phyloP scores from a whole-genome alignment of 2,888 invertebrate species.

The Ecdyonurus torrentis region DNA sequence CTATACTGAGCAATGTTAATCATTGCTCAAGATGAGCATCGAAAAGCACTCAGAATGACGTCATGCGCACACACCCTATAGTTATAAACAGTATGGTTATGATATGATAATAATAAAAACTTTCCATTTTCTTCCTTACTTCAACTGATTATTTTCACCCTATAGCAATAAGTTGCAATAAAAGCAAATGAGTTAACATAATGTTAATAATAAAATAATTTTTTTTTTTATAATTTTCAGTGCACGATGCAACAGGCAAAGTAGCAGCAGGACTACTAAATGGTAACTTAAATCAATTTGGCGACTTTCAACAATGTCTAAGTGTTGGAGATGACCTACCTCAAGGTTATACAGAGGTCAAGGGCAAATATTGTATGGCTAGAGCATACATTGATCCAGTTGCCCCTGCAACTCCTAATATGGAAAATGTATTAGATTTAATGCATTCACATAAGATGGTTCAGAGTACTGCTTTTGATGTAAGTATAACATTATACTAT shows the following conservation, averaged over 20 bases:
- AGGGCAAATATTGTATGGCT: slow-evolving; percentile 4
- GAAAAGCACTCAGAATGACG: no score
- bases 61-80: no score
- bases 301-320: slow-evolving; percentile 10
- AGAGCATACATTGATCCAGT: slow-evolving; percentile 3
- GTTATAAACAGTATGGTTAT: no score
- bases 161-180: no score
- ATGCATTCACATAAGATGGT: slow-evolving; percentile 8
- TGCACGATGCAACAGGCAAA: slow-evolving; percentile 11
- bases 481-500: no score
- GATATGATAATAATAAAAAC: neutral
- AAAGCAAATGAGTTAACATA: neutral
- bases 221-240: neutral
- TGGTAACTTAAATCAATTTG: slow-evolving; percentile 9
- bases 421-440: slow-evolving; percentile 6
- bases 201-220: no score
- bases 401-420: neutral
- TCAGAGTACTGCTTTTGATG: slow-evolving; percentile 8
- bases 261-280: slow-evolving; percentile 9
- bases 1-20: no score
- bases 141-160: neutral
- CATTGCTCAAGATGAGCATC: no score
- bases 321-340: neutral
- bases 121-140: neutral
- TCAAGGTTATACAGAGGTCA: neutral